Evolutionary conservation across 2,888 invertebrate genomes (phyloP).

Genomic region (Metopia argyrocephala): DNA sequence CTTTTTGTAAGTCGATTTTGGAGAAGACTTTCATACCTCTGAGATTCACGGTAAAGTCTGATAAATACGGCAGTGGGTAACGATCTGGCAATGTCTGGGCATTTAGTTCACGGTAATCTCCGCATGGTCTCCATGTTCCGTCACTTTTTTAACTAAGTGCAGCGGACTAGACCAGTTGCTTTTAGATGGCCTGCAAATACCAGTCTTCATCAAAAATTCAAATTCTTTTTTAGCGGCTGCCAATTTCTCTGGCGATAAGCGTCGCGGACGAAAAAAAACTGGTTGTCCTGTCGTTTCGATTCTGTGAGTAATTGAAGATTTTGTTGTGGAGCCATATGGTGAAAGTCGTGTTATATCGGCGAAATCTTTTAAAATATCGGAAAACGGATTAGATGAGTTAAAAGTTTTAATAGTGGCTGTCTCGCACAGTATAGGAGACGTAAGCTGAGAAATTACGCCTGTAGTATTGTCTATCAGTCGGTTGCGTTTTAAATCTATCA

Average conservation of each 20-base stretch:
- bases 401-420: conserved; percentile 1
- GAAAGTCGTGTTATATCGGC: conserved; percentile 26
- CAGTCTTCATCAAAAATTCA: conserved; percentile 27
- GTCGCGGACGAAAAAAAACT: conserved; percentile 28
- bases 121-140: conserved; percentile 44
- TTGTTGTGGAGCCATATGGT: conserved; percentile 20
- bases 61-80: conserved; percentile 30
- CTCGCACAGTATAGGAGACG: neutral
- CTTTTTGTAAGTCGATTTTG: conserved; percentile 43
- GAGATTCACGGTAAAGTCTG: conserved; percentile 9
- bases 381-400: neutral
- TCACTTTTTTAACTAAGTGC: conserved; percentile 30
- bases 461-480: neutral
- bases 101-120: conserved; percentile 32
- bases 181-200: conserved; percentile 44
- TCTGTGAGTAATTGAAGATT: conserved; percentile 7
- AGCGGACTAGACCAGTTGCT: conserved; percentile 46
- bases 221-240: conserved; percentile 36
- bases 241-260: no score
- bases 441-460: neutral
- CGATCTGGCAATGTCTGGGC: conserved; percentile 19
- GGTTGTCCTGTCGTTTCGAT: conserved; percentile 37
- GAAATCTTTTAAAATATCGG: conserved; percentile 4
- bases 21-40: conserved; percentile 44
- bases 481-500: conserved; percentile 18